phyloP scores from a whole-genome alignment of 2,888 invertebrate genomes.

The Psococerastis gibbosa region DNA sequence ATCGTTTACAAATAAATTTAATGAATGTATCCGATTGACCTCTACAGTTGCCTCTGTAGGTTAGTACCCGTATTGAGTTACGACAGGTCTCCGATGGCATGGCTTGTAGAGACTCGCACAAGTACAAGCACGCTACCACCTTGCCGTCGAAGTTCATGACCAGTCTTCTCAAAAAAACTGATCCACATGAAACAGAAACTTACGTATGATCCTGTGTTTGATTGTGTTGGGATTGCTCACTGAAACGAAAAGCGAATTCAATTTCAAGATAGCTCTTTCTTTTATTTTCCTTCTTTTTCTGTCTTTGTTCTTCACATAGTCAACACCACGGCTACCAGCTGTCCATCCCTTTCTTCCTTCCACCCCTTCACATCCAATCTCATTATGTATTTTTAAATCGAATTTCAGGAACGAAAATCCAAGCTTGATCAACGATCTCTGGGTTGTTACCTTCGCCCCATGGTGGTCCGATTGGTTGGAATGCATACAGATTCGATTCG shows the following conservation, averaged over 20 bases:
- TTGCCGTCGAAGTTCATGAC: too few species aligned
- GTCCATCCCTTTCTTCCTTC: slow-evolving; percentile 3
- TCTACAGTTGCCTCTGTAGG: too few species aligned
- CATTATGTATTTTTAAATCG: slow-evolving; percentile 7
- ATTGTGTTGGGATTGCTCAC: slow-evolving; percentile 10
- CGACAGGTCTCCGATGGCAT: too few species aligned
- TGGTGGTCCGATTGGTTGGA: too few species aligned
- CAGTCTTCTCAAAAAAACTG: neutral
- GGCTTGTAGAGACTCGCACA: too few species aligned
- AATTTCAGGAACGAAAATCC: neutral
- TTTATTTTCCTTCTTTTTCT: slow-evolving; percentile 9
- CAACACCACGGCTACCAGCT: neutral
- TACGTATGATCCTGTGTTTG: slow-evolving; percentile 9
- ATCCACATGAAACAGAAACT: neutral
- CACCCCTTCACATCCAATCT: slow-evolving; percentile 5
- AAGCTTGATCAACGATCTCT: neutral
- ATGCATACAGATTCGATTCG: too few species aligned
- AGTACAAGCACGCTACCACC: too few species aligned
- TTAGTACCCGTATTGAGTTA: too few species aligned
- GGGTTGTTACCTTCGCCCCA: too few species aligned
- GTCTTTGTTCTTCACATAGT: neutral
- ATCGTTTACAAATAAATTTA: too few species aligned
- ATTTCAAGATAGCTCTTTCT: slow-evolving; percentile 10
- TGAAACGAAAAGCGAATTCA: slow-evolving; percentile 8
- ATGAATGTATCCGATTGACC: too few species aligned